Evolutionary conservation across 1,140 invertebrate genomes (phyloP).

Genomic region (Aphidius ervi): DNA sequence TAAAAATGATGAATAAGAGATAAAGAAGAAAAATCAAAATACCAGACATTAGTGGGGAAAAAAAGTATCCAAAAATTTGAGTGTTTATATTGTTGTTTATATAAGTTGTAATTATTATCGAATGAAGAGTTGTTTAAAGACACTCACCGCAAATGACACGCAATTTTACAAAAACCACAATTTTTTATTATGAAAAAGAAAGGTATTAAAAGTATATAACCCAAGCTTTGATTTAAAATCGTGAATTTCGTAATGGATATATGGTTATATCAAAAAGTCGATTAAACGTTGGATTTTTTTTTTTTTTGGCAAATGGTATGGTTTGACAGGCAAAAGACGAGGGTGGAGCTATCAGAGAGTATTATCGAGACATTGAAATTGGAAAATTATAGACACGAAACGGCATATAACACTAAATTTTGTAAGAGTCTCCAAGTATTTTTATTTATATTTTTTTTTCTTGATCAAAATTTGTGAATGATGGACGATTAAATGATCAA

Average conservation of each 20-base stretch:
- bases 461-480: too few relatives aligned
- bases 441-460: too few relatives aligned
- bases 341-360: conserved; percentile 30
- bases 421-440: conserved; percentile 24
- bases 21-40: conserved; percentile 27
- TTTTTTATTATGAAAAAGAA: conserved; percentile 10
- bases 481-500: too few relatives aligned
- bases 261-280: too few relatives aligned
- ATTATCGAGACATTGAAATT: conserved; percentile 38
- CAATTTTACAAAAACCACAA: conserved; percentile 31
- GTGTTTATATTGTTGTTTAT: conserved; percentile 33
- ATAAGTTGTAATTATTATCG: conserved; percentile 44
- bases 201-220: too few relatives aligned
- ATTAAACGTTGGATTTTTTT: too few relatives aligned
- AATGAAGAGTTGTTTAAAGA: conserved; percentile 45
- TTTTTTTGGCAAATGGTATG: not conserved
- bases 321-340: conserved; percentile 5
- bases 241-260: conserved; percentile 4
- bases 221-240: not conserved
- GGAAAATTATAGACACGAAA: conserved; percentile 39
- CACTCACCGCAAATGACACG: conserved; percentile 36
- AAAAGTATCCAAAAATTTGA: conserved; percentile 30
- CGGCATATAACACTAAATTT: not conserved
- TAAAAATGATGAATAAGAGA: not conserved
- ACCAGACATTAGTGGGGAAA: conserved; percentile 28